phyloP scores from a whole-genome alignment of 2,113 vertebrate genomes.

The Psammodynastes pulverulentus region DNA sequence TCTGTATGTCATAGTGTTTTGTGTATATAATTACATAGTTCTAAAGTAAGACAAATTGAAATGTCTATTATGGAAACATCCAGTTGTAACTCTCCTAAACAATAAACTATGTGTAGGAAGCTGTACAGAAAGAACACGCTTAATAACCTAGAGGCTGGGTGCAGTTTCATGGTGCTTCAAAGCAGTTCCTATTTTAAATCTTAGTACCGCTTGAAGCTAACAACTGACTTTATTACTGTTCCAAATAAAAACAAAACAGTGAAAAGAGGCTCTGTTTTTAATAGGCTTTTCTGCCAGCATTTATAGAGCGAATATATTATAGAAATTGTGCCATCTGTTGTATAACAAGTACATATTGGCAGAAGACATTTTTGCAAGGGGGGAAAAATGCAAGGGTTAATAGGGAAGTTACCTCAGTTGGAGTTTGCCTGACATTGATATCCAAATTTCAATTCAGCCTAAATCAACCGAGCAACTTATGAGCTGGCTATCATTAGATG shows the following conservation, averaged over 20 bases:
- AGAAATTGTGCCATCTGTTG: constrained; percentile 34
- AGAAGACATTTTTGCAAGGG: constrained; percentile 34
- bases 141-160: constrained; percentile 57
- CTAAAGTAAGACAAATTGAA: constrained; percentile 46
- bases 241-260: constrained; percentile 42
- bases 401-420: neutral
- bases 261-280: constrained; percentile 38
- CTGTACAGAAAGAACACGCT: constrained; percentile 50
- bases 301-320: constrained; percentile 48
- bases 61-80: constrained; percentile 45
- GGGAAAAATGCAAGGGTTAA: constrained; percentile 8
- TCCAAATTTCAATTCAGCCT: neutral
- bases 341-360: constrained; percentile 9
- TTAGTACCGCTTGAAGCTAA: constrained; percentile 52
- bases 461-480: neutral
- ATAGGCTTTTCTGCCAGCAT: constrained; percentile 29
- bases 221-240: constrained; percentile 55
- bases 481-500: neutral
- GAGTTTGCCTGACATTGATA: neutral
- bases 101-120: constrained; percentile 54
- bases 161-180: constrained; percentile 53
- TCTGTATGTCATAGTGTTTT: neutral
- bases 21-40: constrained; percentile 18
- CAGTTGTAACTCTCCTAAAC: constrained; percentile 50
- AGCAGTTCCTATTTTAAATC: constrained; percentile 61